Evolutionary conservation across 2,113 vertebrate species (phyloP).

Genomic region (Brienomyrus longianalis): DNA sequence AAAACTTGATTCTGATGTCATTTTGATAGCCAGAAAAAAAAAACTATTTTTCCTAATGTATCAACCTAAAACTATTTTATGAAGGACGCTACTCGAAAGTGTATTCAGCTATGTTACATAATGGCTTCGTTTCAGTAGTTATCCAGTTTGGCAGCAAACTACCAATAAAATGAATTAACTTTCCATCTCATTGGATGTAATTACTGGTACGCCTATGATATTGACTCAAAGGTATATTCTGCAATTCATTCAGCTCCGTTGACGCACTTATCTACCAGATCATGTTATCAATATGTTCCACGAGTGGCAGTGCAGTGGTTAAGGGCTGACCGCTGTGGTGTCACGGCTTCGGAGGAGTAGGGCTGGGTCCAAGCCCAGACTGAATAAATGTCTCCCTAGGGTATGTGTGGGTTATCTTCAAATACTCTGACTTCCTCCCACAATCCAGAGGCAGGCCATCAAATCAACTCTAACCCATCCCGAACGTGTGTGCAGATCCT

Average conservation of each 20-base stretch:
- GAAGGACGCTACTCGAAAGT: background rate
- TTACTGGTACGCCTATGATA: background rate
- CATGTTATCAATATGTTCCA: background rate
- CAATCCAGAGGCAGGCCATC: background rate
- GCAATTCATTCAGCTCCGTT: background rate
- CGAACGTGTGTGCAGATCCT: background rate
- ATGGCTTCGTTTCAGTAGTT: background rate
- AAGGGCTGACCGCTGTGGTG: background rate
- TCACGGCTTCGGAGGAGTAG: background rate
- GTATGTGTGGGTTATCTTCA: background rate
- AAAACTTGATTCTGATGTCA: background rate
- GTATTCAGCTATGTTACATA: background rate
- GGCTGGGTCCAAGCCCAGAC: background rate
- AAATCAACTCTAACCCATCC: background rate
- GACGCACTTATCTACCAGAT: background rate
- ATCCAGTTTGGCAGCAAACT: background rate
- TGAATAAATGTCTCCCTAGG: background rate
- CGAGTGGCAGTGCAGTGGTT: background rate
- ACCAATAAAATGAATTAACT: background rate
- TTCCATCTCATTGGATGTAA: background rate
- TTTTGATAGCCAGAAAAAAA: background rate
- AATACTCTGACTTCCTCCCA: background rate
- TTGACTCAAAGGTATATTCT: background rate
- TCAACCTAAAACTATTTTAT: background rate
- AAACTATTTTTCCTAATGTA: background rate